These are phyloP conservation scores for Coelogynopora nodosa DNA, from an alignment of 2,888 invertebrate genomes.

Conservation along the genomic window DNA sequence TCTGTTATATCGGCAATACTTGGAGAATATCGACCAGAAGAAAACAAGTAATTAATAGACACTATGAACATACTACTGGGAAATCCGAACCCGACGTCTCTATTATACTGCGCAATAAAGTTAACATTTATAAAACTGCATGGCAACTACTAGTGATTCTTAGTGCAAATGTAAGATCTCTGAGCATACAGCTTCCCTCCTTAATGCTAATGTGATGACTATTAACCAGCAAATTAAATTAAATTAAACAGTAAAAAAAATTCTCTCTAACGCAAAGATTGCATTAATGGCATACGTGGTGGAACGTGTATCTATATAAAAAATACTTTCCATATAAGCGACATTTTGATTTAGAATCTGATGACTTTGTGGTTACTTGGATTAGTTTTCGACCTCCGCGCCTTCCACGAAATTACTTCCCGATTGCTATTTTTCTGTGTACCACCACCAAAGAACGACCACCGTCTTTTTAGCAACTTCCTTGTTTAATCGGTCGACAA, in stretches of 20 bases:
- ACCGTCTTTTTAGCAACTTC: not conserved
- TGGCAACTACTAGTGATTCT: slow-evolving; percentile 18
- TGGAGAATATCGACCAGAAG: not conserved
- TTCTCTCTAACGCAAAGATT: not conserved
- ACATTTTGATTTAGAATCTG: slow-evolving; percentile 8
- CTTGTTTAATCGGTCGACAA: not conserved
- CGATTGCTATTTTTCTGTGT: not conserved
- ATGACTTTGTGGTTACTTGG: slow-evolving; percentile 10
- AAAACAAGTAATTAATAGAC: not conserved
- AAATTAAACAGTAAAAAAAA: slow-evolving; percentile 14
- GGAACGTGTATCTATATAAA: slow-evolving; percentile 10
- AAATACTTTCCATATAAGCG: slow-evolving; percentile 17
- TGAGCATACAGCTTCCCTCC: not conserved
- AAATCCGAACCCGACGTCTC: not conserved
- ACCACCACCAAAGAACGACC: not conserved
- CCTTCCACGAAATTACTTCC: slow-evolving; percentile 8
- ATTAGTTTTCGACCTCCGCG: not conserved
- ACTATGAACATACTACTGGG: not conserved
- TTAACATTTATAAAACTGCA: not conserved
- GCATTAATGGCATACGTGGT: not conserved
- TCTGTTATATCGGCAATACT: too few species aligned
- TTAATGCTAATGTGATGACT: not conserved
- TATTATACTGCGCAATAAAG: not conserved
- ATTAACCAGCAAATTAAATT: not conserved
- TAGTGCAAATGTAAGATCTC: slow-evolving; percentile 14